Conservation (phyloP, 2,797 vertebrate genomes). For the Vipera ursinii region DNA sequence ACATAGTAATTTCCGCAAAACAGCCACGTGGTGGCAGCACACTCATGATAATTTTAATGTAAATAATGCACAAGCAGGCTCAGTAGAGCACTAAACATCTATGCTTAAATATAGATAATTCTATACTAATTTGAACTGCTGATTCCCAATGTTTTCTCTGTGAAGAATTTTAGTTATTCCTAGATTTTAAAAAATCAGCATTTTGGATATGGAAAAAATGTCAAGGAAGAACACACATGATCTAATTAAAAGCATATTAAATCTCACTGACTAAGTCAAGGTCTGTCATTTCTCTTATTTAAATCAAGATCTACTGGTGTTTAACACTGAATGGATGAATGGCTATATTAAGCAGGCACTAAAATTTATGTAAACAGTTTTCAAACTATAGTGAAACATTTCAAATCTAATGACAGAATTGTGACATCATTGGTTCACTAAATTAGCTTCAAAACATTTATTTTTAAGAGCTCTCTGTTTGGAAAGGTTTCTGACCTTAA, state of each 20-base stretch:
- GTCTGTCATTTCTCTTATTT: neutral
- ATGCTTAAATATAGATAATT: neutral
- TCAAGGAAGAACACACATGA: neutral
- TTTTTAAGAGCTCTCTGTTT: neutral
- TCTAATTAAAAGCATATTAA: neutral
- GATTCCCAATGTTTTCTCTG: neutral
- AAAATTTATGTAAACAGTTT: neutral
- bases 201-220: neutral
- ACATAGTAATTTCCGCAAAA: no score
- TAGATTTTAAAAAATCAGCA: neutral
- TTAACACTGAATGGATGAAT: neutral
- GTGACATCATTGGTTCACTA: neutral
- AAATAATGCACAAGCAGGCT: neutral
- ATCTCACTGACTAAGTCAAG: neutral
- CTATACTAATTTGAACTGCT: neutral
- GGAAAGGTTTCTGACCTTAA: neutral
- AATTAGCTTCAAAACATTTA: neutral
- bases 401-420: neutral
- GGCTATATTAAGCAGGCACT: neutral
- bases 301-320: neutral
- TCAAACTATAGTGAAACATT: neutral
- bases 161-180: neutral
- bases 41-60: neutral
- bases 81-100: neutral
- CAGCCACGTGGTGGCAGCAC: no score